These are phyloP conservation scores for Muscina levida DNA, from an alignment of 2,888 invertebrate species.

Conservation along the genomic window DNA sequence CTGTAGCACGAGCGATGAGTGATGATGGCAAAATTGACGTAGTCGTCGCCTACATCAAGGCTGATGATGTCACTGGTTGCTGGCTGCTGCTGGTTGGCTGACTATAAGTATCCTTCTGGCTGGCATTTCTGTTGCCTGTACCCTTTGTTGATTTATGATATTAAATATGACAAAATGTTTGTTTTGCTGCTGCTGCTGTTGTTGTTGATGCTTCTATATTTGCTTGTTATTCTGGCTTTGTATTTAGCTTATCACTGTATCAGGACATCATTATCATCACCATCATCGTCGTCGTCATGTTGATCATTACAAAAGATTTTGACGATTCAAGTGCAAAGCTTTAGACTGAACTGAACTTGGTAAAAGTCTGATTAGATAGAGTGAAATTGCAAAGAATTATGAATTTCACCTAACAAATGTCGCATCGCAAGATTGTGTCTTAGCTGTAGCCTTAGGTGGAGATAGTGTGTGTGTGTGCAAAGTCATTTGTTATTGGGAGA, in stretches of 20 bases:
- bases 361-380: background rate
- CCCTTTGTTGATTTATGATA: slow-evolving; percentile 63
- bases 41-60: slow-evolving; percentile 12
- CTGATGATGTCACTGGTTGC: slow-evolving; percentile 44
- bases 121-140: slow-evolving; percentile 13
- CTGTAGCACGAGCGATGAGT: slow-evolving; percentile 34
- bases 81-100: slow-evolving; percentile 6
- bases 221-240: background rate
- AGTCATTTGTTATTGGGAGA: slow-evolving; percentile 32
- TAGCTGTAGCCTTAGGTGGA: no score
- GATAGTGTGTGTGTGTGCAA: slow-evolving; percentile 53
- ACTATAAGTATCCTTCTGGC: background rate
- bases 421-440: no score
- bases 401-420: no score
- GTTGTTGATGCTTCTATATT: no score
- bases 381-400: no score
- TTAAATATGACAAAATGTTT: slow-evolving; percentile 65
- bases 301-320: slow-evolving; percentile 1
- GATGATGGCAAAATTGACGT: slow-evolving; percentile 21
- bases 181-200: background rate
- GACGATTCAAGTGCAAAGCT: background rate
- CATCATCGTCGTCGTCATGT: background rate
- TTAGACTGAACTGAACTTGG: background rate
- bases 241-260: background rate
- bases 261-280: background rate